Conservation (phyloP, 2,888 invertebrate genomes). For the Dusona sp. region DNA sequence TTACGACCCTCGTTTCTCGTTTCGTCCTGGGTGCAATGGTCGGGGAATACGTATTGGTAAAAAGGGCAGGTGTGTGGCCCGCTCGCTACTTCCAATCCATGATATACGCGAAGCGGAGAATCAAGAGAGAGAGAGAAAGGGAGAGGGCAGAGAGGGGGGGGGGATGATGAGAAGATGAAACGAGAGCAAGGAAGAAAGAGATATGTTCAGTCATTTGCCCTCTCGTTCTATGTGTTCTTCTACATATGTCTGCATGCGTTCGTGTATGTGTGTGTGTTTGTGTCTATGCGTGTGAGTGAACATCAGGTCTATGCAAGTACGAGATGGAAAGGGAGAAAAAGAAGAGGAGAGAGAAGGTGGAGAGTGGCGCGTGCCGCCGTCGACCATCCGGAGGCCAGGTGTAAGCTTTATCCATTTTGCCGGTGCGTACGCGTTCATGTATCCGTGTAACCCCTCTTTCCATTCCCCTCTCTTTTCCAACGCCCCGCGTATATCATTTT, state of each 20-base stretch:
- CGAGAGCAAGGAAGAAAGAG: slow-evolving; percentile 60
- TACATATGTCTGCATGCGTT: slow-evolving; percentile 26
- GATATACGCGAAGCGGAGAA: slow-evolving; percentile 50
- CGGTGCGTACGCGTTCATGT: slow-evolving; percentile 72
- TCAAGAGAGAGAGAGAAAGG: slow-evolving; percentile 57
- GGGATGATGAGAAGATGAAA: slow-evolving; percentile 51
- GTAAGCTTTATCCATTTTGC: slow-evolving; percentile 83
- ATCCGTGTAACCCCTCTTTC: slow-evolving; percentile 51
- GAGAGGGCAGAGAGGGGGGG: slow-evolving; percentile 57
- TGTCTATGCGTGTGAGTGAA: slow-evolving; percentile 20
- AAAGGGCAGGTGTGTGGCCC: slow-evolving; percentile 68
- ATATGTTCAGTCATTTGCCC: slow-evolving; percentile 60
- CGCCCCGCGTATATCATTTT: slow-evolving; percentile 28
- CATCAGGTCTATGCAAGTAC: slow-evolving; percentile 63
- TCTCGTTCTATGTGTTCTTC: slow-evolving; percentile 72
- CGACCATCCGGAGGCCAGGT: slow-evolving; percentile 83
- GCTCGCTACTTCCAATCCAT: slow-evolving; percentile 62
- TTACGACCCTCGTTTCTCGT: slow-evolving; percentile 79
- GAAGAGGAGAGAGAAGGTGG: slow-evolving; percentile 35
- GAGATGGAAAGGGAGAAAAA: slow-evolving; percentile 47
- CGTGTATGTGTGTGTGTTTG: slow-evolving; percentile 15
- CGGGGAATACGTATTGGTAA: slow-evolving; percentile 58
- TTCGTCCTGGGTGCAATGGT: slow-evolving; percentile 63
- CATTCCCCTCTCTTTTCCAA: slow-evolving; percentile 20
- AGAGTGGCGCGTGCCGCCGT: slow-evolving; percentile 65